phyloP scores from a whole-genome alignment of 1,140 invertebrate species.

The Drosophila seguyi region DNA sequence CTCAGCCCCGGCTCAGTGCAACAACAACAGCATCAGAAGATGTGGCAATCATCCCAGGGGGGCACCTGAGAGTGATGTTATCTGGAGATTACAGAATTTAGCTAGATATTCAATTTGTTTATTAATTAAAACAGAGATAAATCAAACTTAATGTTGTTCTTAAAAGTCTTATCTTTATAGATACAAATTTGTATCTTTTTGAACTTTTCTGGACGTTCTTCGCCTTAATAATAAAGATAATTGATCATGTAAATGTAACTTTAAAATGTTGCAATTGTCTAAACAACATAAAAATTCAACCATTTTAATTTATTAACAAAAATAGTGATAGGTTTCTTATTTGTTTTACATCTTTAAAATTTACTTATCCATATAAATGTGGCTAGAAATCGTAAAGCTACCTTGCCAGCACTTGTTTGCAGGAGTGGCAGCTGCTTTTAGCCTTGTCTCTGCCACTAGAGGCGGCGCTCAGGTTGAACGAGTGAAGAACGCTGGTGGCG shows the following conservation, averaged over 20 bases:
- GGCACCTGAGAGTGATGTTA: slow-evolving; percentile 9
- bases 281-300: background rate
- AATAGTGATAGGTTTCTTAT: background rate
- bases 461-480: slow-evolving; percentile 21
- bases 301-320: background rate
- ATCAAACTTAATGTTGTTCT: background rate
- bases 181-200: too few species aligned
- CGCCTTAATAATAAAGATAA: background rate
- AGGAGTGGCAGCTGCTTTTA: slow-evolving; percentile 8
- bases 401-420: slow-evolving; percentile 15
- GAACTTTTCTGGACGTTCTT: too few species aligned
- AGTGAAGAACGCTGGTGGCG: slow-evolving; percentile 48
- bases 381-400: background rate
- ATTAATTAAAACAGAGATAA: background rate
- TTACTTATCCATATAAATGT: background rate
- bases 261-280: background rate
- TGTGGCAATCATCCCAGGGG: slow-evolving; percentile 27
- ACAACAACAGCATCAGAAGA: slow-evolving; percentile 4
- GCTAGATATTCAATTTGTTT: background rate
- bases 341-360: background rate
- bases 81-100: background rate
- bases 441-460: slow-evolving; percentile 15
- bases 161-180: too few species aligned
- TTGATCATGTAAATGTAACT: background rate
- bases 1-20: slow-evolving; percentile 22